A percentile compares a stretch with the other conserved stretches of the same genome.
These are phyloP conservation scores for Frankliniella intonsa DNA, from an alignment of 2,888 invertebrate species.

Conservation along the genomic window DNA sequence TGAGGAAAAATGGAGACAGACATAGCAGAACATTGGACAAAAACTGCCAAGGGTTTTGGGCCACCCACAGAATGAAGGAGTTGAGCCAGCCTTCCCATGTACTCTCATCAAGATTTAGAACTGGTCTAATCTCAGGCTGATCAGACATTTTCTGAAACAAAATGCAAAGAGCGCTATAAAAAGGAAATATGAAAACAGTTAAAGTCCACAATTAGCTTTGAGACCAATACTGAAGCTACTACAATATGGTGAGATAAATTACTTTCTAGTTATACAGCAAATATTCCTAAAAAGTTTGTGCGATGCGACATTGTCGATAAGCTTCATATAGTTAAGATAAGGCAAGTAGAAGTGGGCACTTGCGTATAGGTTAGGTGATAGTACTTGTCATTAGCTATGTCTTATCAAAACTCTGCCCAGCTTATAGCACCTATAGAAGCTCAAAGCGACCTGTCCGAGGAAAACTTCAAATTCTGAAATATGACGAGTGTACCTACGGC, in stretches of 20 bases:
- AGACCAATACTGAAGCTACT: not conserved
- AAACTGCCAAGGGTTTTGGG: conserved; percentile 47
- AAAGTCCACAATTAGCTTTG: not conserved
- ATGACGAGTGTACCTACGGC: too few relatives aligned
- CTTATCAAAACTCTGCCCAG: too few relatives aligned
- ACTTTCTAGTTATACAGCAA: not conserved
- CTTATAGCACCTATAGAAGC: too few relatives aligned
- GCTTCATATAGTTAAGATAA: too few relatives aligned
- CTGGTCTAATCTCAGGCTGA: not conserved
- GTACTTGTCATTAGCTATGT: too few relatives aligned
- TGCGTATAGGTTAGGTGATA: too few relatives aligned
- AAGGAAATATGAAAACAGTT: too few relatives aligned
- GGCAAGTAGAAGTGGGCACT: too few relatives aligned
- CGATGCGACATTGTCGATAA: too few relatives aligned
- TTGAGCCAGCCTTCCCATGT: conserved; percentile 42
- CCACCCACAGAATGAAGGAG: conserved; percentile 42
- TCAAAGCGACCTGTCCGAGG: too few relatives aligned
- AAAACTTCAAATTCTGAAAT: too few relatives aligned
- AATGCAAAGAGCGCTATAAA: not conserved
- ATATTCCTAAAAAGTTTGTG: too few relatives aligned
- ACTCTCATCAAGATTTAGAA: not conserved
- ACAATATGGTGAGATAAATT: not conserved
- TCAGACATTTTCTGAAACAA: conserved; percentile 1
- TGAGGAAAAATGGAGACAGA: conserved; percentile 51
- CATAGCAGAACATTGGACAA: conserved; percentile 50